Base-by-base conservation (phyloP, 2,113 vertebrate genomes). In the Spilogale gracilis region DNA sequence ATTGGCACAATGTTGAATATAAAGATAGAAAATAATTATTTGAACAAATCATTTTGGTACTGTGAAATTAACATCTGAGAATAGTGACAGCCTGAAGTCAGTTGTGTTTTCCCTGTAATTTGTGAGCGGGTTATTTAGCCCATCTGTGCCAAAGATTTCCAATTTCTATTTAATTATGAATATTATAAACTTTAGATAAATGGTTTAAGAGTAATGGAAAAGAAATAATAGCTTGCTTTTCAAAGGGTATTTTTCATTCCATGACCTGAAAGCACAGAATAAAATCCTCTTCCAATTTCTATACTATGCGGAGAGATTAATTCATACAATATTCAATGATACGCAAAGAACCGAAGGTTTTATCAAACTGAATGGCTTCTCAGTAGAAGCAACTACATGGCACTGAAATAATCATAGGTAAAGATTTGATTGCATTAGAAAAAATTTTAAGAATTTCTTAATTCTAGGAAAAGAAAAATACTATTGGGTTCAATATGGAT, bases 131-230 rank as follows among this genome's bases (percentile, higher is more conserved):
- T 93, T 93, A 91, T 93, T 94, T 58, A 67, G 67, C 9, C 60
- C 80, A 87, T 83, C 95, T 87, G 45, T 58, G 27, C 11, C 90
- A 87, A 89, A 97, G 30, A 76, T 71, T 54, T 88, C 67, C 27
- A 96, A 88, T 93, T 93, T 93, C 32, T 90, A 93, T 61, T 96
- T 71, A 86, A 90, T 54, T 93, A 67, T 71, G 23, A 69, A 87
- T 91, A 87, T 45, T 43, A 82, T 14, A 43, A 93, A 82, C 20
- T 92, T 80, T 32, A 89, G 25, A 91, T 97, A 71, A 96, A 89
- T 61, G 21, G 32, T 60, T 74, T 45, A 69, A 82, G 48, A 52
- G 16, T 81, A 93, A 95, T 86, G n/a, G n/a, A 71, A 89, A 92
- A 84, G 43, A 85, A 21, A 30, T 60, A 92, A 95, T 67, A 94